These are phyloP conservation scores for Craseonycteris thonglongyai DNA, from an alignment of 2,113 vertebrate species.

Conservation along the genomic window DNA sequence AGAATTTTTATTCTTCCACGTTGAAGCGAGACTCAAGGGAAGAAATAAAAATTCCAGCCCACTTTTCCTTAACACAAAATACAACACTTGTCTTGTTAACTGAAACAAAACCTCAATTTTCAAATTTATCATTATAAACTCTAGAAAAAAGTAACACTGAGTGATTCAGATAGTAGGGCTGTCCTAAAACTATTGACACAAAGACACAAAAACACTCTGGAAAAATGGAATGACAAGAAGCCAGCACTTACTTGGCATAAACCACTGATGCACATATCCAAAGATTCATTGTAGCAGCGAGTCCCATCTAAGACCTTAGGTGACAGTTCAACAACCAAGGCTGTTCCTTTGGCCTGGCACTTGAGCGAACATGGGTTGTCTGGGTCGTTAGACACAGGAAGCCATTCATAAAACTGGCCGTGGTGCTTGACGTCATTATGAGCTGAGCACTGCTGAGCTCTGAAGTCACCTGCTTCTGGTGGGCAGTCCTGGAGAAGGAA, in stretches of 20 bases:
- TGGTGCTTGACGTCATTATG: conserved; percentile 94
- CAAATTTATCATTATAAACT: background rate
- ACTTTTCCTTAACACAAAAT: background rate
- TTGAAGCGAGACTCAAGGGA: background rate
- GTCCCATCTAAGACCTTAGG: conserved; percentile 97
- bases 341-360: conserved; percentile 86
- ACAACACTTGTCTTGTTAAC: background rate
- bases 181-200: fast-evolving
- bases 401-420: conserved; percentile 93
- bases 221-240: background rate
- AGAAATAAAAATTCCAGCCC: background rate
- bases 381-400: conserved; percentile 91
- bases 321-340: conserved; percentile 90
- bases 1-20: background rate
- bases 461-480: conserved; percentile 92
- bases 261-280: conserved; percentile 98
- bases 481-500: conserved; percentile 87
- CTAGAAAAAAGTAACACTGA: background rate
- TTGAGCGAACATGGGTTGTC: conserved; percentile 95
- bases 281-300: conserved; percentile 94
- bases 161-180: background rate
- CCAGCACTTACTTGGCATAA: conserved; percentile 89
- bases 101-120: background rate
- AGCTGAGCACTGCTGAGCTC: conserved; percentile 96
- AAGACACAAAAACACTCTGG: background rate